Evolutionary conservation across 2,113 vertebrate genomes (phyloP), one percentile per base, ranked within the genome.

Genomic region (Oophaga pumilio): DNA sequence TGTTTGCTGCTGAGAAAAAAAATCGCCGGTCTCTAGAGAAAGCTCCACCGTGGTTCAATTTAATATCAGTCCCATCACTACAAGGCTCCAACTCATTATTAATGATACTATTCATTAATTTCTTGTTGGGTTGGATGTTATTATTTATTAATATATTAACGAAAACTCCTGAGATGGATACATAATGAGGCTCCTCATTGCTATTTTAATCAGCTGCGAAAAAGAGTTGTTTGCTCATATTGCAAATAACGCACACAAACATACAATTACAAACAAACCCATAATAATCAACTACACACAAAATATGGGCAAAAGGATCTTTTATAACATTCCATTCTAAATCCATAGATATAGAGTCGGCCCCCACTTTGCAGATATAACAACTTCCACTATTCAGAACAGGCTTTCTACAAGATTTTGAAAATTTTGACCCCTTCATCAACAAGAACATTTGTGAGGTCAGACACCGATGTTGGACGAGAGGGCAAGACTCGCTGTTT

Each of bases 121-220:
- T 98, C 96, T 98, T 98, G 97, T 98, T 97, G 97, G 98, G 97
- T 97, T 95, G 97, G 69, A 97, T 99, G 97, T 96, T 96, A 95
- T 99, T 99, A 99, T 99, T 99, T 99, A 99, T 99, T 99, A 98
- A 99, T 99, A 98, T 99, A 99, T 99, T 99, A 99, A 97, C 97
- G 96, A 96, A 97, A 97, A 96, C 97, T 97, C 96, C 95, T 86
- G 96, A 96, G 97, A 98, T 95, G 94, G 95, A 96, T 95, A 91
- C 92, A 94, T 98, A 97, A 99, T 98, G 97, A 98, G 96, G 96
- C 95, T 95, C 96, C 96, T 97, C 95, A 92, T 91, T 94, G 90
- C 93, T 88, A 43, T 0, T 0, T 83, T 79, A 6, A 24, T 90
- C 88, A 89, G 92, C 91, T 90, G 94, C 90, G 93, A 92, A 94